Conservation (phyloP, 2,113 vertebrate species). For the Lutjanus erythropterus region DNA sequence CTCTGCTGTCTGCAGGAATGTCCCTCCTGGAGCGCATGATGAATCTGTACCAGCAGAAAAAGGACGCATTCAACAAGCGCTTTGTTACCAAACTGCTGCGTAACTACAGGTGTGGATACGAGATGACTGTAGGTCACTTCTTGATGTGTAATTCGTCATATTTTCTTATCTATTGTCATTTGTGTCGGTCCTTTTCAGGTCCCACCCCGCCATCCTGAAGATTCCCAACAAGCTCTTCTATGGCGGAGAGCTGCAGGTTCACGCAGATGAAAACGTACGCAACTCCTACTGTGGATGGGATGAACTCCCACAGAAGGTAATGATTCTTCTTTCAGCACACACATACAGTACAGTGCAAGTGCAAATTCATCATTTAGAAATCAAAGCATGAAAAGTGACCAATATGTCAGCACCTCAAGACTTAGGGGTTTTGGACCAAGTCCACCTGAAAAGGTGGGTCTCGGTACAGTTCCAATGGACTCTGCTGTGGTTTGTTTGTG, state of each 20-base stretch:
- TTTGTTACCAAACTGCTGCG: constrained; percentile 93
- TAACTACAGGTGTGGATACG: constrained; percentile 91
- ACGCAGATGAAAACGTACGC: constrained; percentile 69
- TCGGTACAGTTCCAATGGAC: too few relatives aligned
- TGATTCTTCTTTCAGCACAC: too few relatives aligned
- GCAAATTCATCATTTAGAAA: too few relatives aligned
- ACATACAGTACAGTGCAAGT: too few relatives aligned
- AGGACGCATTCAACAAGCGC: constrained; percentile 69
- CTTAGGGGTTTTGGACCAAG: too few relatives aligned
- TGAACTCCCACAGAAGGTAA: constrained; percentile 86
- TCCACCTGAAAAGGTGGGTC: too few relatives aligned
- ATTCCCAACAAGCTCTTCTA: constrained; percentile 94
- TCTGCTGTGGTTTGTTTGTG: too few relatives aligned
- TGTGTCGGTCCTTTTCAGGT: constrained; percentile 81
- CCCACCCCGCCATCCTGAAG: constrained; percentile 90
- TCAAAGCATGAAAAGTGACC: too few relatives aligned
- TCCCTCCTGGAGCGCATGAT: constrained; percentile 95
- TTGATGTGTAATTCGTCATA: background rate
- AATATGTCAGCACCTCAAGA: too few relatives aligned
- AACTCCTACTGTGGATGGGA: constrained; percentile 89
- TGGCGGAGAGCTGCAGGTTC: constrained; percentile 85
- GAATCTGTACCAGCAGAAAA: constrained; percentile 86
- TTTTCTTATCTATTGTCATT: background rate
- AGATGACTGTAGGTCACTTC: too few relatives aligned
- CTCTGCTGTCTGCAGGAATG: constrained; percentile 75